phyloP scores from a whole-genome alignment of 2,113 vertebrate genomes.

The Podiceps cristatus region DNA sequence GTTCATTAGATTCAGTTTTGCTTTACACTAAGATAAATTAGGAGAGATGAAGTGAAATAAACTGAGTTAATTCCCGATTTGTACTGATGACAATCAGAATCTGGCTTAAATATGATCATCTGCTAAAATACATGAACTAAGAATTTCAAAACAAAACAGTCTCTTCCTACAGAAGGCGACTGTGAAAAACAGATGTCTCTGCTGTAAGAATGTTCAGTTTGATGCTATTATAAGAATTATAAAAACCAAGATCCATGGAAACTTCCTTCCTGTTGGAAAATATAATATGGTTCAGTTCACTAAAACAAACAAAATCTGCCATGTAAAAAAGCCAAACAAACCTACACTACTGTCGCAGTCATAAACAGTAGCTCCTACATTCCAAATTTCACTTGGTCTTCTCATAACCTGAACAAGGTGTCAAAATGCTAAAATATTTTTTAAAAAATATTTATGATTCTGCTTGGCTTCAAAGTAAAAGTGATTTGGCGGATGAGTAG shows the following conservation, averaged over 20 bases:
- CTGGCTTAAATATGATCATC: conserved; percentile 48
- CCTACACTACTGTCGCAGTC: not conserved
- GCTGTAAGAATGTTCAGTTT: conserved; percentile 33
- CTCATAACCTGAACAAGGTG: not conserved
- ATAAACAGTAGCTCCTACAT: not conserved
- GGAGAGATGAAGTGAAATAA: conserved; percentile 44
- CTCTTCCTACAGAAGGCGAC: conserved; percentile 43
- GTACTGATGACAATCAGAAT: conserved; percentile 47
- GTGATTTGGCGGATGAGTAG: not conserved
- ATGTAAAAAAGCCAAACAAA: conserved; percentile 1
- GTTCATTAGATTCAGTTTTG: conserved; percentile 34
- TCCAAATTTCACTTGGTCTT: not conserved
- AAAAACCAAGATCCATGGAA: not conserved
- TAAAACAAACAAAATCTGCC: conserved; percentile 50
- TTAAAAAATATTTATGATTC: not conserved
- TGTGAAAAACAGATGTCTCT: conserved; percentile 57
- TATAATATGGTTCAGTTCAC: conserved; percentile 20
- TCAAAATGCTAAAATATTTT: not conserved
- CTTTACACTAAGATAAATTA: conserved; percentile 3
- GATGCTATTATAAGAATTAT: conserved; percentile 39
- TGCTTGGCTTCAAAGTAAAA: not conserved
- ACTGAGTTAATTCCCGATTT: conserved; percentile 28
- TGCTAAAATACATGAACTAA: conserved; percentile 45
- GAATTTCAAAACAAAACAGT: conserved; percentile 38
- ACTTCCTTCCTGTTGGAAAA: conserved; percentile 49